phyloP scores from a whole-genome alignment of 2,888 invertebrate species.

The Tineola bisselliella region DNA sequence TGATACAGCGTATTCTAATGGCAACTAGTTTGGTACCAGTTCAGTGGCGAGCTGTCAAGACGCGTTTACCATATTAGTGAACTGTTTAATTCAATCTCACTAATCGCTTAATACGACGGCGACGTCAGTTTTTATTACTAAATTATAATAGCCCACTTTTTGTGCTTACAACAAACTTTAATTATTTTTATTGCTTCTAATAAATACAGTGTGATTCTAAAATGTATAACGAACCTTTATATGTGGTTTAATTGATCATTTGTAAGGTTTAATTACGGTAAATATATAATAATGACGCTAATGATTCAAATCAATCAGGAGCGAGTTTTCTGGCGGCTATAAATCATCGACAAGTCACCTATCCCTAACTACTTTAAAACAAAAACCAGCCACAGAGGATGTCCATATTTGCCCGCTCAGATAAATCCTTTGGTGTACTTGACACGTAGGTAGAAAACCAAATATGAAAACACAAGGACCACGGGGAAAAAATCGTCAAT shows the following conservation, averaged over 20 bases:
- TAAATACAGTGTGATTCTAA: not conserved
- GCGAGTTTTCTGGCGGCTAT: not conserved
- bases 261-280: not conserved
- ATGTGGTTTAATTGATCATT: not conserved
- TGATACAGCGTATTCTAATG: conserved; percentile 6
- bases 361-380: conserved; percentile 30
- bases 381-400: conserved; percentile 34
- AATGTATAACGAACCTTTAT: not conserved
- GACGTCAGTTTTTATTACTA: conserved; percentile 18
- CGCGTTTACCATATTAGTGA: conserved; percentile 20
- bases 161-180: conserved; percentile 5
- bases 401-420: conserved; percentile 50
- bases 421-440: conserved; percentile 54
- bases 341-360: conserved; percentile 5
- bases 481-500: conserved; percentile 53
- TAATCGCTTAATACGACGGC: conserved; percentile 17
- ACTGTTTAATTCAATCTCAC: conserved; percentile 18
- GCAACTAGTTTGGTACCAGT: conserved; percentile 4
- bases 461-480: conserved; percentile 44
- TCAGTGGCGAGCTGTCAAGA: conserved; percentile 20
- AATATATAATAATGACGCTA: not conserved
- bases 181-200: conserved; percentile 6
- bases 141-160: conserved; percentile 8
- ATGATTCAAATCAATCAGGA: conserved; percentile 1
- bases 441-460: conserved; percentile 62